A percentile compares a stretch with the other conserved stretches of the same genome.
These are phyloP conservation scores for Apistogramma diplotaenia DNA, from an alignment of 2,113 vertebrate species.

Conservation along the genomic window DNA sequence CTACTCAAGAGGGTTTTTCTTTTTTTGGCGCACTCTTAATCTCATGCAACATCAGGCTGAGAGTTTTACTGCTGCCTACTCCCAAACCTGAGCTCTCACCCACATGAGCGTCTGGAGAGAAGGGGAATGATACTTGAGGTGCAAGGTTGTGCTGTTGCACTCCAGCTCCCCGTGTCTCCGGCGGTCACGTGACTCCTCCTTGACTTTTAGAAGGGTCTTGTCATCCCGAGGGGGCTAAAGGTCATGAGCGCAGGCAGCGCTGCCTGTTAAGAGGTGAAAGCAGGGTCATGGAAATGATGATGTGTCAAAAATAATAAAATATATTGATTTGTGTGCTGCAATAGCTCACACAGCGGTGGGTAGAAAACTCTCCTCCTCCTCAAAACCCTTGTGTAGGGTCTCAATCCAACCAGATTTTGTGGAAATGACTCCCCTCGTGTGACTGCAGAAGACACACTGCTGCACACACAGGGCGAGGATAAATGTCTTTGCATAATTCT, in stretches of 20 bases:
- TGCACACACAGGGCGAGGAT: conserved; percentile 21
- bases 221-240: conserved; percentile 30
- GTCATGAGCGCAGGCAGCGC: conserved; percentile 38
- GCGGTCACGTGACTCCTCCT: conserved; percentile 30
- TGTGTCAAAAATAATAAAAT: conserved; percentile 59
- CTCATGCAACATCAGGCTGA: not conserved
- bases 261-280: conserved; percentile 21
- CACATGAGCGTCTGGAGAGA: conserved; percentile 17
- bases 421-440: conserved; percentile 34
- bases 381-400: conserved; percentile 15
- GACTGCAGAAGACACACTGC: not conserved
- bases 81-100: conserved; percentile 14
- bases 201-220: conserved; percentile 18
- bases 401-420: conserved; percentile 17
- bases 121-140: conserved; percentile 19
- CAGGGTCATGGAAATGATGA: conserved; percentile 45
- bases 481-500: conserved; percentile 59
- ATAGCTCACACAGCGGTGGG: conserved; percentile 22
- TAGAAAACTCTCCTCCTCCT: conserved; percentile 10
- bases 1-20: not conserved
- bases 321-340: conserved; percentile 56
- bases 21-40: not conserved
- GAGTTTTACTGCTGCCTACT: not conserved
- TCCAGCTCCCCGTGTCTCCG: conserved; percentile 18
- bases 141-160: conserved; percentile 30